Evolutionary conservation across 2,797 vertebrate genomes (phyloP).

Genomic region (Epinephelus coioides): DNA sequence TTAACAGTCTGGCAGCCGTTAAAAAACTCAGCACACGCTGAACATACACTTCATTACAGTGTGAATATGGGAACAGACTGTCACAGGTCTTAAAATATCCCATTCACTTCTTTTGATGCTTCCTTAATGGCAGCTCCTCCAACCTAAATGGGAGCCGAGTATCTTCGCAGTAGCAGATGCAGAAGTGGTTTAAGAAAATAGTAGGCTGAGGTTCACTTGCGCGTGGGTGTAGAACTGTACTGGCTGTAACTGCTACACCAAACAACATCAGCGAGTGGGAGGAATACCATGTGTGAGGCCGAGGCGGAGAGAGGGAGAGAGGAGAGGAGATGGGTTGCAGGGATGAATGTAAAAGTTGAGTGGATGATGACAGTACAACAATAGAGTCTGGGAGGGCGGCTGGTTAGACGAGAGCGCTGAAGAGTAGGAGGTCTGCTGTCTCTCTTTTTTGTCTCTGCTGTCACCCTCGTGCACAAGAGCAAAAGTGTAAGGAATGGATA

Average conservation of each 20-base stretch:
- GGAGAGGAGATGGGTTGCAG: constrained; percentile 2
- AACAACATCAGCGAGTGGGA: constrained; percentile 78
- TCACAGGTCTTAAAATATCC: constrained; percentile 66
- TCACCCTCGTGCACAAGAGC: neutral
- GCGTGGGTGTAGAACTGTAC: constrained; percentile 74
- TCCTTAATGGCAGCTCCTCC: constrained; percentile 47
- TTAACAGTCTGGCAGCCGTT: constrained; percentile 26
- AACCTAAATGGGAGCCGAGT: constrained; percentile 24
- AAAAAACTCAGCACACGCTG: constrained; percentile 32
- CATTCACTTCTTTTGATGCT: constrained; percentile 55
- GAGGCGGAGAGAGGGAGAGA: constrained; percentile 34
- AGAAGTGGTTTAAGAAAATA: constrained; percentile 52
- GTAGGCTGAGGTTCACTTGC: constrained; percentile 59
- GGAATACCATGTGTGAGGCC: constrained; percentile 71
- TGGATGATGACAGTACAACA: constrained; percentile 28
- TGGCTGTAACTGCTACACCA: constrained; percentile 76
- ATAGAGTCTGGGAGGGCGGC: constrained; percentile 22
- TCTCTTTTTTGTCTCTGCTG: constrained; percentile 23
- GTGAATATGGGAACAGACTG: constrained; percentile 63
- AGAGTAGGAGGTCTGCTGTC: constrained; percentile 19
- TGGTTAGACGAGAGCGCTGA: neutral
- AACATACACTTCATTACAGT: constrained; percentile 40
- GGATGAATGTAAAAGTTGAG: constrained; percentile 43
- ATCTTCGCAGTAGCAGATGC: constrained; percentile 46
- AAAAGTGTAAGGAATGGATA: neutral